Evolutionary conservation across 2,888 invertebrate genomes (phyloP), one percentile per base, ranked within the genome.

Genomic region (Temnothorax rugatulus): DNA sequence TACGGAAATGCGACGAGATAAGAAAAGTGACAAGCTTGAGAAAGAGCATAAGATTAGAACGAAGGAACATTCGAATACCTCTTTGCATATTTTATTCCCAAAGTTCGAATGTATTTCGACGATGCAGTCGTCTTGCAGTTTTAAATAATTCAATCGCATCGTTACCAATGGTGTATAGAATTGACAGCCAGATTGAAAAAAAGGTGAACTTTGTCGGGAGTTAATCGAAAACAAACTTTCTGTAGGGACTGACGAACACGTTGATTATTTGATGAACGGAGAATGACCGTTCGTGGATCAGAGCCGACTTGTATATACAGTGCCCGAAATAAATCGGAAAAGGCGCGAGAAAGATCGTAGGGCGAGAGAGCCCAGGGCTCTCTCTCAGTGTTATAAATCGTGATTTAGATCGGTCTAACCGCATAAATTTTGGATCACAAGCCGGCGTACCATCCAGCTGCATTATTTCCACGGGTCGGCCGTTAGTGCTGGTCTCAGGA

Each of bases 381-480:
- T 71, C 59, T 71, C 18, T 8, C 59, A 11, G 73, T 41, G 59
- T 79, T 79, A 71, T 81, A 82, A 76, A 82, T 83, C 66, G 79
- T 83, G 83, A 83, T 83, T 83, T 81, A 83, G 76, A 76, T 76
- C 64, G 83, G 82, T 66, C 83, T 44, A 47, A 76, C 54, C 83
- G 83, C 77, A 79, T 83, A 83, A 83, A 83, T 83, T 79, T 83
- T 83, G 41, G 76, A 64, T 83, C 83, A 79, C 83, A 66, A 77
- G 47, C 66, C 77, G 66, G 41, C 52, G 82, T 41, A n/a, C 76
- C 41, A 82, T 76, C 82, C 83, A 85, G 87, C 89, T 87, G 89
- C 90, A 91, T 90, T 92, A 91, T 90, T 91, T 91, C 87, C 89
- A 75, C 86, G 86, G 82, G 82, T 84, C 86, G 85, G 86, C 85